Conservation (phyloP, 1,140 invertebrate genomes). For the Pemphigus obesinymphae region DNA sequence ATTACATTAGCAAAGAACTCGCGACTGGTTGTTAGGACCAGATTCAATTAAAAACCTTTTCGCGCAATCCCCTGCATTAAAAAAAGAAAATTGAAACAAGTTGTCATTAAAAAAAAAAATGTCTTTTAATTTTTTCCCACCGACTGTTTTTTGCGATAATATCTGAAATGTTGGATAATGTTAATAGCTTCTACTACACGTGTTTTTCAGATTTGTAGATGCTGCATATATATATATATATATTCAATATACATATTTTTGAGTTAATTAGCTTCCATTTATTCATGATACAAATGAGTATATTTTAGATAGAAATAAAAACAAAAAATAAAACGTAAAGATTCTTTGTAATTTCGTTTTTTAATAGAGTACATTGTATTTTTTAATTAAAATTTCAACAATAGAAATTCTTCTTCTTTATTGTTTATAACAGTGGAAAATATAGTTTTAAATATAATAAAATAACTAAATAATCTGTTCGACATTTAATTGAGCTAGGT, state of each 20-base stretch:
- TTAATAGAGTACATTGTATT: neutral
- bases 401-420: neutral
- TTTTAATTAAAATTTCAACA: conserved; percentile 4
- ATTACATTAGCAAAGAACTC: neutral
- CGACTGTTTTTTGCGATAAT: neutral
- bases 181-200: neutral
- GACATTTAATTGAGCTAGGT: neutral
- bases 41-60: conserved; percentile 14
- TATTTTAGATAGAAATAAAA: neutral
- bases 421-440: neutral
- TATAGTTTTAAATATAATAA: neutral
- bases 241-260: neutral
- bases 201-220: neutral
- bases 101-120: neutral
- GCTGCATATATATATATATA: no score
- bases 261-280: conserved; percentile 1
- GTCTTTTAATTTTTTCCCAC: neutral
- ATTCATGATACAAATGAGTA: neutral
- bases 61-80: neutral
- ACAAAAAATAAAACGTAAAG: neutral
- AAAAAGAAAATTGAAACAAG: neutral
- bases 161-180: neutral
- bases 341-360: neutral
- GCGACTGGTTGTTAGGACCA: neutral
- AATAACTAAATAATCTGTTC: neutral